Evolutionary conservation across 1,140 invertebrate genomes (phyloP), one percentile per base, ranked within the genome.

Genomic region (Caerostris darwini): DNA sequence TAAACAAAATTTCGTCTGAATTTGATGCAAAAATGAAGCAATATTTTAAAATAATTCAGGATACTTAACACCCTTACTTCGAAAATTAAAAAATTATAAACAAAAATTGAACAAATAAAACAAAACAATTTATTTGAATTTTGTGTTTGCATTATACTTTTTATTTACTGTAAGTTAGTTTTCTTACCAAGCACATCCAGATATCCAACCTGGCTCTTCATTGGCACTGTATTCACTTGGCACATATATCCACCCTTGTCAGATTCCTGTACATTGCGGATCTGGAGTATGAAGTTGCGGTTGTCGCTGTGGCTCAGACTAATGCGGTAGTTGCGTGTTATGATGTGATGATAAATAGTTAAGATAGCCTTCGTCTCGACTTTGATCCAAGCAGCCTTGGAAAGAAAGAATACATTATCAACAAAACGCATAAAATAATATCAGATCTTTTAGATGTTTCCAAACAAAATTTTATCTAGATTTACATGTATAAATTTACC

Each of bases 321-420:
- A 96, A 98, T 99, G 93, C 98, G 96, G 14, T 98, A 94, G 53
- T 94, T 94, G n/a, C 94, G 64, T 2, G 98, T 98, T 91, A 99
- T 98, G 59, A 99, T 98, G 95, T 98, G 98, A 61, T 98, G 97
- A 96, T 99, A 98, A 95, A 99, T 98, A n/a, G 98, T 98, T 67
- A 99, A 96, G 95, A 99, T 95, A 58, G 94, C 95, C 87, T 95
- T 95, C n/a, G 94, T 94, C 58, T 95, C 94, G 12, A 94, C 94
- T 91, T 95, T 95, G 82, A 95, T 95, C 94, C 94, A 95, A 58
- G 94, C 94, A 54, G 94, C 94, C 94, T 34, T 95, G 61, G 1
- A 83, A 83, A 58, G 57, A 0, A 85, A 3, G 17, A 17, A 85
- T 19, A 34, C 34, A 34, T 34, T 34, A 34, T 0, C 0, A 34